phyloP scores from a whole-genome alignment of 2,797 vertebrate species.

The Acridotheres tristis region DNA sequence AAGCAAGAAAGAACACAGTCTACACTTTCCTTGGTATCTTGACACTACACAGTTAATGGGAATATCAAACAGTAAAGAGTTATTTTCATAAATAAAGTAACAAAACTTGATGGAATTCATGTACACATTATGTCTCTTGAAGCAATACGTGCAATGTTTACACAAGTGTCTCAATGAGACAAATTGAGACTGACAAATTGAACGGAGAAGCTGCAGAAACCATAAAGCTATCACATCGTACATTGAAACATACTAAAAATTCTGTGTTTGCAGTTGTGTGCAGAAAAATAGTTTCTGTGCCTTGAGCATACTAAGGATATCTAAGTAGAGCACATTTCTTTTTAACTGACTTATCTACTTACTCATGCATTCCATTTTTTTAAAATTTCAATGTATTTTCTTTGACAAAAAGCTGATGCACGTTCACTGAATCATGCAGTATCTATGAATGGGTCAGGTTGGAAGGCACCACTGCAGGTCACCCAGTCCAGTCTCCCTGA shows the following conservation, averaged over 20 bases:
- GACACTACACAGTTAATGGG: not conserved
- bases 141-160: not conserved
- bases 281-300: not conserved
- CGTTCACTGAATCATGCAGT: not conserved
- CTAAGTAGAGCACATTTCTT: not conserved
- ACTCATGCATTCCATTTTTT: not conserved
- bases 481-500: not conserved
- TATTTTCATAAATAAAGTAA: conserved; percentile 26
- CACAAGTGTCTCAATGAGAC: not conserved
- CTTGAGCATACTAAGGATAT: not conserved
- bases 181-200: conserved; percentile 10
- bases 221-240: not conserved
- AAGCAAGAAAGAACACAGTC: not conserved
- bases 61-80: not conserved
- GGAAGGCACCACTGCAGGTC: not conserved
- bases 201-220: not conserved
- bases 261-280: not conserved
- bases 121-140: not conserved
- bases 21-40: not conserved
- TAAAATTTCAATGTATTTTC: not conserved
- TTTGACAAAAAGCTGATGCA: not conserved
- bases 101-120: not conserved
- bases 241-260: not conserved
- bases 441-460: not conserved
- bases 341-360: not conserved